Base-by-base conservation (phyloP, 2,113 vertebrate genomes). In the Bos javanicus region DNA sequence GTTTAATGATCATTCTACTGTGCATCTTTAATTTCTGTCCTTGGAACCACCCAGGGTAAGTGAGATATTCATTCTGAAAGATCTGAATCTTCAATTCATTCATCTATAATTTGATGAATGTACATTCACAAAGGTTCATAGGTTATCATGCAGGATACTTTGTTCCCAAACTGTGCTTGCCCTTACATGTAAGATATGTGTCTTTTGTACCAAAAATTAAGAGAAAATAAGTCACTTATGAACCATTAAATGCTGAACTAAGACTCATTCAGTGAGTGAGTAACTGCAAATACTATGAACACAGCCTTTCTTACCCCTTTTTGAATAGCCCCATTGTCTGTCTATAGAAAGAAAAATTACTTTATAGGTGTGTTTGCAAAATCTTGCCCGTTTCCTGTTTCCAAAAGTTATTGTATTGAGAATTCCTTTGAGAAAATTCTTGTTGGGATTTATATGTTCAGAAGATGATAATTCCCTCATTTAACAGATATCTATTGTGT, bases 401-500 rank as follows among this genome's bases (percentile, higher is more conserved):
- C 57, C 82, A 82, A 59, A 91, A 90, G 59, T 56, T 64, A 36
- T 13, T 23, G 7, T 48, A 30, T 43, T 91, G n/a, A 95, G 57
- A 89, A 89, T 81, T 91, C n/a, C 87, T 93, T 71, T 71, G 43
- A 97, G 82, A 67, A 96, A 84, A 81, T 57, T 71, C 50, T 54
- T 91, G 11, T 39, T 54, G 94, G 91, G 81, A 64, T 84, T 67
- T 23, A 2, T n/a, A 21, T 71, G 56, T 76, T 50, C 21, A n/a
- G 23, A n/a, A 60, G 54, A 82, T 74, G 17, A 78, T 60, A 74
- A 82, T 91, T 83, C 64, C 30, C 84, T 89, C 26, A 30, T 14
- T 52, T 78, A 52, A 91, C 85, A 97, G 81, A 36, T 39, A 36
- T 33, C 91, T 82, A 2, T 83, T 71, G 50, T 95, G 28, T 39